phyloP scores from a whole-genome alignment of 2,113 vertebrate genomes.

The Sturnira hondurensis region DNA sequence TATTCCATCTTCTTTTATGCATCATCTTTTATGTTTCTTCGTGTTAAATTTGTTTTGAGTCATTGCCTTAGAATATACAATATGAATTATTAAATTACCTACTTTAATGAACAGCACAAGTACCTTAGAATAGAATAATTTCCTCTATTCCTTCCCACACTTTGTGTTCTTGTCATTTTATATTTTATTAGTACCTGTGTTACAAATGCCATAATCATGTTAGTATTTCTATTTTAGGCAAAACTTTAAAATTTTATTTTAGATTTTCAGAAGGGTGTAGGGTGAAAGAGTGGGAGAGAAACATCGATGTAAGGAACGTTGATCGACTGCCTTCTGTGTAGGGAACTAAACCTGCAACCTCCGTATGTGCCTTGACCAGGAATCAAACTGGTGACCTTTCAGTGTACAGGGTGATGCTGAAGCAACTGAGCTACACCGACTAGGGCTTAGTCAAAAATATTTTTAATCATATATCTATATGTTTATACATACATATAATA shows the following conservation, averaged over 20 bases:
- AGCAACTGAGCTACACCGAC: too few species aligned
- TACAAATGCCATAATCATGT: not conserved
- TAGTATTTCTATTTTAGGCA: not conserved
- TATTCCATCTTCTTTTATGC: not conserved
- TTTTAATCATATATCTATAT: not conserved
- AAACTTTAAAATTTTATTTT: not conserved
- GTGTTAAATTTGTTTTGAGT: not conserved
- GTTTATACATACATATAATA: not conserved
- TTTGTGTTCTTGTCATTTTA: not conserved
- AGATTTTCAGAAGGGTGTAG: too few species aligned
- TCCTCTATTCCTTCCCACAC: not conserved
- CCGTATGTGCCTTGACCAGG: too few species aligned
- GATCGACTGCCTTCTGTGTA: too few species aligned
- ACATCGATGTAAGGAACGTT: too few species aligned
- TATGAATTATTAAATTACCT: not conserved
- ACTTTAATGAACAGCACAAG: not conserved
- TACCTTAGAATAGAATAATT: not conserved
- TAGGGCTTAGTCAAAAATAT: not conserved
- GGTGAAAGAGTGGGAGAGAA: too few species aligned
- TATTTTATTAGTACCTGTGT: not conserved
- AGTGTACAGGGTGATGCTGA: too few species aligned
- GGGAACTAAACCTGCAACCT: too few species aligned
- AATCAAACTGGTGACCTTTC: too few species aligned
- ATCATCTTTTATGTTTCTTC: not conserved
- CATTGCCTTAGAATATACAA: not conserved